phyloP scores from a whole-genome alignment of 2,888 invertebrate genomes.

The Andricus curvator region DNA sequence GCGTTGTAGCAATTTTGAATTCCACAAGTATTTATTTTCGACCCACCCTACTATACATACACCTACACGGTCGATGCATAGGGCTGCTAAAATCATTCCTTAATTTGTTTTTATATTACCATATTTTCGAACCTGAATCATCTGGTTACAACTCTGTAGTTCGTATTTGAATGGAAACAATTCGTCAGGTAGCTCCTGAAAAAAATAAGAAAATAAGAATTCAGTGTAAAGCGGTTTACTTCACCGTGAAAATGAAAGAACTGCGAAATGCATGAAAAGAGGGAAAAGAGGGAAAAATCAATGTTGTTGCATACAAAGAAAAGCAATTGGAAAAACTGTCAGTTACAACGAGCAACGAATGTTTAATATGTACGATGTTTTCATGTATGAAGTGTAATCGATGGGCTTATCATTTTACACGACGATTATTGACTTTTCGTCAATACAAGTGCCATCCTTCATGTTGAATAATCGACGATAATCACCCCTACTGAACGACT shows the following conservation, averaged over 20 bases:
- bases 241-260: not conserved
- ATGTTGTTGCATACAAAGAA: not conserved
- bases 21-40: too few species aligned
- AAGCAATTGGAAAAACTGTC: constrained; percentile 11
- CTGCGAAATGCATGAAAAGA: not conserved
- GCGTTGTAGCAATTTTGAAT: too few species aligned
- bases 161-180: too few species aligned
- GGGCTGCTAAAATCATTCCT: too few species aligned
- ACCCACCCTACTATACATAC: too few species aligned
- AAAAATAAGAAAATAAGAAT: too few species aligned
- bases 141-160: too few species aligned
- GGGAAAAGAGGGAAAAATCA: constrained; percentile 4
- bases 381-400: constrained; percentile 18
- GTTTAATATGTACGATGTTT: not conserved
- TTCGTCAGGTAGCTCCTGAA: too few species aligned
- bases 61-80: too few species aligned
- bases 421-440: constrained; percentile 32
- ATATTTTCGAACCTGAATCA: too few species aligned
- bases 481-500: not conserved
- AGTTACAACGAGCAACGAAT: not conserved
- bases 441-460: constrained; percentile 15
- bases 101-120: too few species aligned
- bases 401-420: not conserved
- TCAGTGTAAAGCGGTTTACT: not conserved
- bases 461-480: constrained; percentile 29